Evolutionary conservation across 2,888 invertebrate genomes (phyloP).

Genomic region (Amphimallon solstitiale): DNA sequence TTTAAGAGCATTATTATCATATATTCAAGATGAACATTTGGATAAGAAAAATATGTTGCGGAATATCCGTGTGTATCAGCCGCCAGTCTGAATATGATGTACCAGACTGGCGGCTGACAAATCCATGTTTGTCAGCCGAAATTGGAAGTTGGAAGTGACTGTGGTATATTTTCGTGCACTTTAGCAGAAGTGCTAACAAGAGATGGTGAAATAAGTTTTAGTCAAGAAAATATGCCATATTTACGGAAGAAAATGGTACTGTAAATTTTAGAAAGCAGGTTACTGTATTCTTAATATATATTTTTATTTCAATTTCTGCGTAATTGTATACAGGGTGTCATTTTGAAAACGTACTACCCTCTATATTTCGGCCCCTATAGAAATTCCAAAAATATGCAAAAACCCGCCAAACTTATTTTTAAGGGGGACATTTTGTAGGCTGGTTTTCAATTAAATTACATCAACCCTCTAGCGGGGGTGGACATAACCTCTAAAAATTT

Average conservation of each 20-base stretch:
- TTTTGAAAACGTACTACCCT: too few species aligned
- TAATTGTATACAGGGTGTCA: slow-evolving; percentile 11
- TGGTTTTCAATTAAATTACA: too few species aligned
- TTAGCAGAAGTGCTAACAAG: slow-evolving; percentile 92
- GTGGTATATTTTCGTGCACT: slow-evolving; percentile 97
- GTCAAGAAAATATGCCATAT: slow-evolving; percentile 93
- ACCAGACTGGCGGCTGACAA: slow-evolving; percentile 73
- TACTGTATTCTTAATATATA: slow-evolving; percentile 69
- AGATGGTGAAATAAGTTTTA: slow-evolving; percentile 80
- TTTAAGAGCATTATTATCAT: slow-evolving; percentile 76
- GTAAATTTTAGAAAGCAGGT: slow-evolving; percentile 82
- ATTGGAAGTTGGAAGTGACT: slow-evolving; percentile 98
- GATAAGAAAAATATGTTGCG: slow-evolving; percentile 97
- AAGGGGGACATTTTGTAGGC: too few species aligned
- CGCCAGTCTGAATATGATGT: slow-evolving; percentile 76
- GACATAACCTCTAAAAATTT: too few species aligned
- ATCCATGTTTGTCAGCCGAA: too few species aligned
- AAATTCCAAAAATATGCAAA: slow-evolving; percentile 3
- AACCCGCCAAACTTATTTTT: slow-evolving; percentile 16
- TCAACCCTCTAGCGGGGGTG: too few species aligned
- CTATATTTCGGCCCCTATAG: too few species aligned
- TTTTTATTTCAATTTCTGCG: slow-evolving; percentile 10
- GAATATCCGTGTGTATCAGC: too few species aligned
- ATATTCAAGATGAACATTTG: slow-evolving; percentile 83
- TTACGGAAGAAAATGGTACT: slow-evolving; percentile 90